Conservation (phyloP, 2,797 vertebrate genomes). For the Artibeus jamaicensis region DNA sequence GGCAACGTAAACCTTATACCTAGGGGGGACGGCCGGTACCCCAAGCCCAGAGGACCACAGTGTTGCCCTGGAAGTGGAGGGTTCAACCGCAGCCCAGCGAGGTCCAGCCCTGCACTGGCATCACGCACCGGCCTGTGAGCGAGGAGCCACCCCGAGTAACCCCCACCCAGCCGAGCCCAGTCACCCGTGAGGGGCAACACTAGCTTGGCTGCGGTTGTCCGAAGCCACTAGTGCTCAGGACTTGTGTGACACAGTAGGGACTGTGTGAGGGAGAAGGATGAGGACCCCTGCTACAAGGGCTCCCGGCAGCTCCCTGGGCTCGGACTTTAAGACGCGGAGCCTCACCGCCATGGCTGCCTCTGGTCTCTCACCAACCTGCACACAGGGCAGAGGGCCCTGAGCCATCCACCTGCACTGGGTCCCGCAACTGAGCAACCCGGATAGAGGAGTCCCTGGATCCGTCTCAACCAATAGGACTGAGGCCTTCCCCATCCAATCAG, state of each 20-base stretch:
- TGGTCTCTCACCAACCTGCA: no score
- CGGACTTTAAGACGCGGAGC: background rate
- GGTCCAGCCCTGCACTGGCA: background rate
- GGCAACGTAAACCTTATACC: accelerated
- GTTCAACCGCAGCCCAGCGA: background rate
- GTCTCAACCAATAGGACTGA: background rate
- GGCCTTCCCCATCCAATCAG: background rate
- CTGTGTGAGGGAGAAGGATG: background rate
- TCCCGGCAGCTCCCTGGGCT: background rate
- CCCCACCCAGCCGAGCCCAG: background rate
- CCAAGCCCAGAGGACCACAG: background rate
- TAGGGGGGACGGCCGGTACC: accelerated
- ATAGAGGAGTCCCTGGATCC: no score
- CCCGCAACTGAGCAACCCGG: no score
- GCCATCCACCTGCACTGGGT: no score
- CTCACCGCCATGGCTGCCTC: background rate
- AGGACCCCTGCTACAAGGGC: background rate
- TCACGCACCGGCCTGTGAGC: accelerated
- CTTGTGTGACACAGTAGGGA: background rate
- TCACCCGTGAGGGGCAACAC: accelerated
- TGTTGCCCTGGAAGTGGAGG: accelerated
- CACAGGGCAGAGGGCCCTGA: no score
- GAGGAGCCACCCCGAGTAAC: background rate
- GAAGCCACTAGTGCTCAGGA: background rate
- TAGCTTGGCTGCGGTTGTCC: accelerated